Base-by-base conservation (phyloP, 2,113 vertebrate genomes). In the Pipra filicauda region DNA sequence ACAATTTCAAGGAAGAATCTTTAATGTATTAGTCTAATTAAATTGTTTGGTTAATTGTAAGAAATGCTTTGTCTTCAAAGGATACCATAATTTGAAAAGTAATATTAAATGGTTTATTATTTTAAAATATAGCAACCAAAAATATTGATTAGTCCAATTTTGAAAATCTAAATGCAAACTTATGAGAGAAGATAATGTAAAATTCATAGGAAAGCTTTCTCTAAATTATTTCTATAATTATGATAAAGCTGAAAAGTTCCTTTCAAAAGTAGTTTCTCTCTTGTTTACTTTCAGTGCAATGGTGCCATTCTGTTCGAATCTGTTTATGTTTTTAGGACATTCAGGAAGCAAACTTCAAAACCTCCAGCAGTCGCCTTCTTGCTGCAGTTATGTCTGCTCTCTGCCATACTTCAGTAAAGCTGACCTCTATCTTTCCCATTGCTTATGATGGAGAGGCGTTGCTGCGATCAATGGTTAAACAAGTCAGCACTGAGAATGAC, bases 371-470 rank as follows among this genome's bases (percentile, higher is more conserved):
- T 61, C 98, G 99, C 1, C 98, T 99, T 57, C 98, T 99, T 64
- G 99, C 99, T 35, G 99, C 99, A 7, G 99, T 99, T 9, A 99
- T 99, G 99, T 99, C 99, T 23, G 99, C 99, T 15, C 98, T 99
- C 35, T 99, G 99, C 96, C 99, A 99, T 93, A 99, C 99, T 0
- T 99, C 99, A 1, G 99, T 99, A 17, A 99, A 99, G 94, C 97
- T 99, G 95, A 99, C 99, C 12, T 99, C 99, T 48, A 99, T 99
- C 91, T 98, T 99, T 46, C 99, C 99, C 4, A 99, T 99, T n/a
- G 99, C 99, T 0, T 99, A 99, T 19, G 99, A 99, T 8, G 99
- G 99, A 31, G 99, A 99, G 91, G 99, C 99, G 3, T 94, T 99
- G 27, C 97, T 99, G 58, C 98, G 99, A 43, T 99, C 99, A 3